Conservation (phyloP, 2,113 vertebrate genomes). For the Carlito syrichta region DNA sequence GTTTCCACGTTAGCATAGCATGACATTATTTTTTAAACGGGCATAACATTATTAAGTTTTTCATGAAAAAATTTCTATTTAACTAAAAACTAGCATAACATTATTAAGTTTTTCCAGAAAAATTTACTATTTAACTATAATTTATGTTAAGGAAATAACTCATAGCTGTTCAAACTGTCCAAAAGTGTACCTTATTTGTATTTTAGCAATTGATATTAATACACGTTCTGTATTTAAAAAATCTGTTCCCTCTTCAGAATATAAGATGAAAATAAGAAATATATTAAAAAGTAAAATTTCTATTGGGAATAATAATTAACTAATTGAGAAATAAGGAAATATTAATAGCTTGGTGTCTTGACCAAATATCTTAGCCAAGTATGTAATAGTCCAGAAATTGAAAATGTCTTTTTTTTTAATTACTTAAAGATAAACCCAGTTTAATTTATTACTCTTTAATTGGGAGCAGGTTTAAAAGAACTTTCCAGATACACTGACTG, state of each 20-base stretch:
- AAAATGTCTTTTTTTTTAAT: conserved; percentile 60
- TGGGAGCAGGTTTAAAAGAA: conserved; percentile 64
- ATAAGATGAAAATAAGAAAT: conserved; percentile 37
- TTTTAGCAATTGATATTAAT: conserved; percentile 38
- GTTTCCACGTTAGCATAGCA: neutral
- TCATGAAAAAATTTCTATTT: neutral
- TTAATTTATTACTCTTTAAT: conserved; percentile 69
- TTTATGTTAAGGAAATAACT: conserved; percentile 42
- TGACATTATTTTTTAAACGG: neutral
- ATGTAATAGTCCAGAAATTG: conserved; percentile 56
- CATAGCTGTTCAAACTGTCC: neutral
- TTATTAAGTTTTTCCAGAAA: neutral
- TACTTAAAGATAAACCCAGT: conserved; percentile 21
- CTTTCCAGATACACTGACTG: conserved; percentile 8
- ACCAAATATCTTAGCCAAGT: conserved; percentile 40
- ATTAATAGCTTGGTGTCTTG: conserved; percentile 54
- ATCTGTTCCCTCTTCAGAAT: conserved; percentile 4
- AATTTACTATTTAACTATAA: neutral
- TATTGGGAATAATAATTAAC: neutral
- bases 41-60: neutral
- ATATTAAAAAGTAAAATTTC: neutral
- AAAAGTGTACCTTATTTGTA: conserved; percentile 23
- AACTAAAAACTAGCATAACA: neutral
- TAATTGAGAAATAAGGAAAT: conserved; percentile 17
- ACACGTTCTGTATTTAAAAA: neutral